A percentile compares a stretch with the other conserved stretches of the same genome.
phyloP scores from a whole-genome alignment of 2,888 invertebrate genomes.

The Drosophila stalkeri region DNA sequence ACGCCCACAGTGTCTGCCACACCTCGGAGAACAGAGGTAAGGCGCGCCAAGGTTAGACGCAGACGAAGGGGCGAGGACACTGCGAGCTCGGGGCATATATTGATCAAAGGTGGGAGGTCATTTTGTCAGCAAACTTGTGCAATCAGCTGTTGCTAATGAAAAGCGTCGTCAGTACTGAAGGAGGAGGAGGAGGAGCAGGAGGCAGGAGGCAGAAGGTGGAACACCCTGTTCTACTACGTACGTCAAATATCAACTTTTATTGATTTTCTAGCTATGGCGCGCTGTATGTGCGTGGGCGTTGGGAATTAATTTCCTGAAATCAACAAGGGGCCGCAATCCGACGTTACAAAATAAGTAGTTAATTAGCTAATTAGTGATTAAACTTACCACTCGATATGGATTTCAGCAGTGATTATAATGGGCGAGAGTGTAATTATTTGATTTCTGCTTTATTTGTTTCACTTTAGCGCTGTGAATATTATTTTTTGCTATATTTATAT shows the following conservation, averaged over 20 bases:
- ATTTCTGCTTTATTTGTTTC: slow-evolving; percentile 28
- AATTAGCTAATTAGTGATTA: slow-evolving; percentile 54
- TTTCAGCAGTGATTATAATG: slow-evolving; percentile 23
- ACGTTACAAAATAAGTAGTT: slow-evolving; percentile 14
- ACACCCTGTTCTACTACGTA: background rate
- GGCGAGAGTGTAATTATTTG: slow-evolving; percentile 20
- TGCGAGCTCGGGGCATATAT: slow-evolving; percentile 23
- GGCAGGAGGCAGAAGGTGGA: background rate
- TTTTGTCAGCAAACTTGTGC: slow-evolving; percentile 66
- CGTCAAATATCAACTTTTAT: slow-evolving; percentile 46
- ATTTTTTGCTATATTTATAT: slow-evolving; percentile 8
- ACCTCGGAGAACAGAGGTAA: slow-evolving; percentile 19
- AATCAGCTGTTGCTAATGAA: slow-evolving; percentile 81
- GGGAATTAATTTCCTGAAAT: slow-evolving; percentile 33
- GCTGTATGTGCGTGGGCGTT: slow-evolving; percentile 1
- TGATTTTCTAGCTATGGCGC: slow-evolving; percentile 48
- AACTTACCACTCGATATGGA: slow-evolving; percentile 46
- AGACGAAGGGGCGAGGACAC: background rate
- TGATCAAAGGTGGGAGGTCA: slow-evolving; percentile 39
- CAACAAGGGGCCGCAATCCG: slow-evolving; percentile 14
- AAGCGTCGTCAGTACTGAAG: slow-evolving; percentile 45
- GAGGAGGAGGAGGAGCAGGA: background rate
- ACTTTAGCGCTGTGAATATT: slow-evolving; percentile 30
- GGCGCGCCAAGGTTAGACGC: slow-evolving; percentile 70
- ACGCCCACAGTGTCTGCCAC: slow-evolving; percentile 28